These are phyloP conservation scores for Apeltes quadracus DNA, from an alignment of 2,113 vertebrate species.

Conservation along the genomic window DNA sequence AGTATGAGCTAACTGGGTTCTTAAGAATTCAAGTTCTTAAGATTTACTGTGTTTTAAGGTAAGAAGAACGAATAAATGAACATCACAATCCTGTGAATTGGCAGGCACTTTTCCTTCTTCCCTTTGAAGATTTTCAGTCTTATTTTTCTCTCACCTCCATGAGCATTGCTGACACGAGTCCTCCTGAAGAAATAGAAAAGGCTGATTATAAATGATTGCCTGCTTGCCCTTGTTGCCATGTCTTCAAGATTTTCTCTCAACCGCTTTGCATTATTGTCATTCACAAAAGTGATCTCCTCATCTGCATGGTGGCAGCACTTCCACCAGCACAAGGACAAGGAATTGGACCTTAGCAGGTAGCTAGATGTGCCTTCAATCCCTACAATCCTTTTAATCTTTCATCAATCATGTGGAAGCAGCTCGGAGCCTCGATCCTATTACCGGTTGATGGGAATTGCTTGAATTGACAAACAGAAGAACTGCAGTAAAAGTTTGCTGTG, in stretches of 20 bases:
- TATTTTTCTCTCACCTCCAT: slow-evolving; percentile 24
- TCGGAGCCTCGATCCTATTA: slow-evolving; percentile 77
- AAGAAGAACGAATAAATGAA: slow-evolving; percentile 4
- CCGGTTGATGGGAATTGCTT: slow-evolving; percentile 67
- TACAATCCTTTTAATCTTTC: slow-evolving; percentile 86
- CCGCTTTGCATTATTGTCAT: slow-evolving; percentile 61
- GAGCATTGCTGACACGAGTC: slow-evolving; percentile 26
- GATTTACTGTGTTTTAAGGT: background rate
- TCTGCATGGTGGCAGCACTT: slow-evolving; percentile 74
- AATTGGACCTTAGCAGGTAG: slow-evolving; percentile 77
- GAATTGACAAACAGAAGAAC: slow-evolving; percentile 66
- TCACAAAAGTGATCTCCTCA: slow-evolving; percentile 69
- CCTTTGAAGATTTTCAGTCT: background rate
- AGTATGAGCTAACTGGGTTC: slow-evolving; percentile 24
- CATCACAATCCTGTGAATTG: slow-evolving; percentile 5
- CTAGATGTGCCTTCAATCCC: slow-evolving; percentile 81
- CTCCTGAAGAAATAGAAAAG: slow-evolving; percentile 40
- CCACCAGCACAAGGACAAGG: slow-evolving; percentile 64
- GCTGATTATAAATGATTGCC: slow-evolving; percentile 67
- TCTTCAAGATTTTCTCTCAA: slow-evolving; percentile 50
- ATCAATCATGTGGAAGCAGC: slow-evolving; percentile 80
- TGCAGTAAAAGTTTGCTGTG: slow-evolving; percentile 66
- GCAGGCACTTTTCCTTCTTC: background rate
- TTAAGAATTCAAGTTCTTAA: too few relatives aligned
- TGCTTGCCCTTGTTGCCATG: slow-evolving; percentile 49